Conservation (phyloP, 2,113 vertebrate species). For the Blennius ocellaris region DNA sequence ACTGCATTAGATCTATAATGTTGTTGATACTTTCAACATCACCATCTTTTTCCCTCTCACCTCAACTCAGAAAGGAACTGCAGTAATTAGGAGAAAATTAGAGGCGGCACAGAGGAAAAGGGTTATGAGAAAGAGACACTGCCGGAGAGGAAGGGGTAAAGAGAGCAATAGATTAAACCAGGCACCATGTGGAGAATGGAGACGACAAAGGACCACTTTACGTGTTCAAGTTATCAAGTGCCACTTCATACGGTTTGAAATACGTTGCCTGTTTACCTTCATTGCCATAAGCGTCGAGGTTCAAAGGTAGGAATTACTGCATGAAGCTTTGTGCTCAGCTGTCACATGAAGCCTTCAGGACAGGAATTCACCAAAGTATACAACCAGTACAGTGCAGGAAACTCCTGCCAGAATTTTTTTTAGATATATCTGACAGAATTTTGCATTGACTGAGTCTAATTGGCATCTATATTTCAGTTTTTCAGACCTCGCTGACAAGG, state of each 20-base stretch:
- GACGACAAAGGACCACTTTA: too few species aligned
- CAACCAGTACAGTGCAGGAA: slow-evolving; percentile 14
- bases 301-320: slow-evolving; percentile 73
- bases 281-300: slow-evolving; percentile 66
- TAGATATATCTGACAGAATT: neutral
- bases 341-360: slow-evolving; percentile 30
- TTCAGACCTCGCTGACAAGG: slow-evolving; percentile 26
- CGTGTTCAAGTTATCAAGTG: neutral
- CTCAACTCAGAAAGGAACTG: slow-evolving; percentile 24
- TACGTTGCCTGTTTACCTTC: slow-evolving; percentile 72
- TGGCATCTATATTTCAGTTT: slow-evolving; percentile 48
- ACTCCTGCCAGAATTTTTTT: neutral
- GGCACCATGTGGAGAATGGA: too few species aligned
- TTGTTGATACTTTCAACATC: neutral
- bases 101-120: neutral
- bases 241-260: neutral
- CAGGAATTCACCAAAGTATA: slow-evolving; percentile 31
- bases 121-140: slow-evolving; percentile 25
- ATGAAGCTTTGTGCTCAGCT: slow-evolving; percentile 11
- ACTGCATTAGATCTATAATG: slow-evolving; percentile 6
- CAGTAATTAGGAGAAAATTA: slow-evolving; percentile 32
- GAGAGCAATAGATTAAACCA: too few species aligned
- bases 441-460: slow-evolving; percentile 52
- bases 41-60: slow-evolving; percentile 37
- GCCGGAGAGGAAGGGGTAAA: slow-evolving; percentile 23